phyloP scores from a whole-genome alignment of 2,113 vertebrate species.

The Archocentrus centrarchus region DNA sequence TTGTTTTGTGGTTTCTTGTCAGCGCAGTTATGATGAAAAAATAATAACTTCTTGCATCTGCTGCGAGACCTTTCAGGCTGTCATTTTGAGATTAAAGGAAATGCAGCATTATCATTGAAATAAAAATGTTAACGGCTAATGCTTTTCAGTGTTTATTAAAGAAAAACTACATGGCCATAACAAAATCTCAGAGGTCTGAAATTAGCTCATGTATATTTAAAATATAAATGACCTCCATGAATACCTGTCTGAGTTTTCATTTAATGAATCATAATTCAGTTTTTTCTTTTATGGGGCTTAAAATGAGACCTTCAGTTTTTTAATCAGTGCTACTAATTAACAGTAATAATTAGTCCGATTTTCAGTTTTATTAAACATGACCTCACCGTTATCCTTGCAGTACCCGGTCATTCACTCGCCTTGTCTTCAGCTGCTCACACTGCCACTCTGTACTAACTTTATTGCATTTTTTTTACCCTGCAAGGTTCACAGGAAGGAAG shows the following conservation, averaged over 20 bases:
- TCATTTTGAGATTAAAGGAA: slow-evolving; percentile 15
- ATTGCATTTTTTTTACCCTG: not conserved
- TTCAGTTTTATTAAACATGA: not conserved
- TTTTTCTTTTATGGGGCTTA: not conserved
- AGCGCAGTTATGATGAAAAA: not conserved
- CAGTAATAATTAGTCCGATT: not conserved
- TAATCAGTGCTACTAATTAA: not conserved
- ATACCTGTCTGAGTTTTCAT: not conserved
- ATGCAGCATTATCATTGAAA: not conserved
- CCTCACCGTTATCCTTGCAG: not conserved
- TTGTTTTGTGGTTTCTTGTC: not conserved
- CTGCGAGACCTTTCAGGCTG: slow-evolving; percentile 8
- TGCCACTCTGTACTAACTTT: not conserved
- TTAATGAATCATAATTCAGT: not conserved
- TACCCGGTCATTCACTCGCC: not conserved
- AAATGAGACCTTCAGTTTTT: not conserved
- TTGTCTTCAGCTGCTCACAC: not conserved
- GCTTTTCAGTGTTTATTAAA: slow-evolving; percentile 3
- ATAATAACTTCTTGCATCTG: slow-evolving; percentile 1
- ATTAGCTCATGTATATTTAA: not conserved
- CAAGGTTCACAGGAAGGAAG: not conserved
- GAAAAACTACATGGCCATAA: not conserved
- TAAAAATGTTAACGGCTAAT: not conserved
- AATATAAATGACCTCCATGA: not conserved
- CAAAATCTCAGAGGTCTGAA: slow-evolving; percentile 1